Conservation (phyloP, 2,797 vertebrate species). For the Gambusia yucatana region DNA sequence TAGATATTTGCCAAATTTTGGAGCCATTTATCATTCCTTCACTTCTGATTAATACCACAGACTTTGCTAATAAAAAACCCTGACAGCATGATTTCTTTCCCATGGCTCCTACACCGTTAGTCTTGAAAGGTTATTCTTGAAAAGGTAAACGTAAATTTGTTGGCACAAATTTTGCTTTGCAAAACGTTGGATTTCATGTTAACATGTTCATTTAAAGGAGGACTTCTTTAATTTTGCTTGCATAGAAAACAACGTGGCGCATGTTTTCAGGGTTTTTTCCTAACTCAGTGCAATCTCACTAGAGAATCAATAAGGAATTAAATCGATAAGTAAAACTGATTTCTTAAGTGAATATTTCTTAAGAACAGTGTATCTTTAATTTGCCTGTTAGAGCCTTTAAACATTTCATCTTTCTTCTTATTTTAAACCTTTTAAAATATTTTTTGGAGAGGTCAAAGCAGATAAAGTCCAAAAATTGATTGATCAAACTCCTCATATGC, state of each 20-base stretch:
- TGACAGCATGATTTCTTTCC: background rate
- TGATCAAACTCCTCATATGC: constrained; percentile 48
- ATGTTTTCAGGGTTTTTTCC: too few species aligned
- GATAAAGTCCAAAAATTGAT: constrained; percentile 57
- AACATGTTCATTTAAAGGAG: too few species aligned
- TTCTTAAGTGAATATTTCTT: too few species aligned
- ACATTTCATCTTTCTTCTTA: constrained; percentile 10
- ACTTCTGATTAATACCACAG: background rate
- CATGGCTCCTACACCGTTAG: too few species aligned
- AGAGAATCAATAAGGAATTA: background rate
- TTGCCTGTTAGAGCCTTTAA: background rate
- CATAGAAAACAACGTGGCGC: too few species aligned
- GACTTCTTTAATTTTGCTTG: too few species aligned
- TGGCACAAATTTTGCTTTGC: too few species aligned
- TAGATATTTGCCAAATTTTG: background rate
- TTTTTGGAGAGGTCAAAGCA: constrained; percentile 64
- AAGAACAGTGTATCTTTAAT: background rate
- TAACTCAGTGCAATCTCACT: too few species aligned
- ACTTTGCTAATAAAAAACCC: background rate
- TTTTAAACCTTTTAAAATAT: constrained; percentile 36
- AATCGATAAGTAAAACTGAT: too few species aligned
- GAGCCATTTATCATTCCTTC: background rate
- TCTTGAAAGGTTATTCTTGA: too few species aligned
- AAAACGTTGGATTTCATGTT: too few species aligned
- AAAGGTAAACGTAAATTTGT: too few species aligned